Base-by-base conservation (phyloP, 2,888 invertebrate species). In the Girardia tigrina region DNA sequence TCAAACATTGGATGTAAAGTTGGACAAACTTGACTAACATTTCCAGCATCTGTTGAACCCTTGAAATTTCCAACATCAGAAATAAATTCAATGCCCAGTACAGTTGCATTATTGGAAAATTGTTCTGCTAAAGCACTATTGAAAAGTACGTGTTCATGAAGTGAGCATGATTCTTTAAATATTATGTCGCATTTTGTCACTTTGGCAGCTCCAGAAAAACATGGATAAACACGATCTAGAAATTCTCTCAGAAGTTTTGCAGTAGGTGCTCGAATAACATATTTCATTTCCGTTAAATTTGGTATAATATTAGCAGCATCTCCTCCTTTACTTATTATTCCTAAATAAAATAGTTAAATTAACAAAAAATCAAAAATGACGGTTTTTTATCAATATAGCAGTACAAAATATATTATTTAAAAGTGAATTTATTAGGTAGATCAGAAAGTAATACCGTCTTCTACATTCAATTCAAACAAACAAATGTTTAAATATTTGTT, bases 1-100 rank as follows among this genome's bases (percentile, higher is more conserved):
- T 4, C n/a, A 74, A 74, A 75, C 29, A 74, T 26, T n/a, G 75
- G 75, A 28, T 75, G 75, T 36, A 75, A 14, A 26, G 75, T 36
- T 12, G 75, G 75, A 20, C 83, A 79, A 8, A 80, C 80, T 56
- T 81, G 80, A 1, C 82, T 82, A 2, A 83, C 81, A 77, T 83
- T 82, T 0, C 83, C 83, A 20, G 42, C 28, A 73, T 75, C 75
- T 4, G 75, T 27, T 20, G 75, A 75, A 12, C 75, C 74, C 16
- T 80, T n/a, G 14, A 77, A 78, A 73, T 75, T n/a, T 23, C n/a
- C 8, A 1, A 23, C 12, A 2, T 1, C 2, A 1, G 6, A 26
- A 26, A 78, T 78, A 28, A 78, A 78, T 26, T 79, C 77, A 36
- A 78, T 78, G 73, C 81, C 82, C 8, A 81, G 56, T 12, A 75